Base-by-base conservation (phyloP, 1,140 invertebrate genomes). In the Harpegnathos saltator region DNA sequence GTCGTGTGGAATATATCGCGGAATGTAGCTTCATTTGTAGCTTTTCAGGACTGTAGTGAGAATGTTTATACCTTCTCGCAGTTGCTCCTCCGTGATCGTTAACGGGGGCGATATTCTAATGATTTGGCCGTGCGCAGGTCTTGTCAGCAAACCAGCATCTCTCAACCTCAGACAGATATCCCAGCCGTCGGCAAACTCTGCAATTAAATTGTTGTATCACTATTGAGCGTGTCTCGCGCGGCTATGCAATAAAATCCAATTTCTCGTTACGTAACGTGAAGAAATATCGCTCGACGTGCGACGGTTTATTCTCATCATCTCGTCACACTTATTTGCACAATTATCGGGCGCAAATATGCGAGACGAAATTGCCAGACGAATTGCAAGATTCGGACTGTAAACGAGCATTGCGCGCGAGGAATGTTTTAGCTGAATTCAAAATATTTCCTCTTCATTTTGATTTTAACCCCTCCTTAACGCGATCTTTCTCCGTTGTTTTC, bases 71-170 rank as follows among this genome's bases (percentile, higher is more conserved):
- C 96, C 96, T 88, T 97, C 95, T n/a, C 93, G 74, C 2, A 97
- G 85, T 92, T 97, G 95, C 44, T 94, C 91, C 82, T 96, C 94
- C 5, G 88, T 97, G 77, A 97, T 97, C 2, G 95, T 93, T 1
- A 98, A 92, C 1, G 97, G 97, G 38, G 97, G 97, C 2, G 97
- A 96, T 91, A 97, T 96, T 80, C 97, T 94, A 59, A 97, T 96
- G 86, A 96, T 96, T 90, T 97, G 96, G 38, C 96, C 96, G 86
- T 97, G 97, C 7, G 97, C 97, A 15, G 97, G 96, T 92, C 97
- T 97, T 0, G 97, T 96, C 29, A 98, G 91, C 17, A 98, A 91
- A 22, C 97, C 97, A 85, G 96, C 96, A 82, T 97, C 96, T 69
- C 95, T 93, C 66, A 97, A 84, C 86, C 94, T 95, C 54, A 97